Evolutionary conservation across 1,140 invertebrate species (phyloP), one percentile per base, ranked within the genome.

Genomic region (Pygmarrhopalites habei): DNA sequence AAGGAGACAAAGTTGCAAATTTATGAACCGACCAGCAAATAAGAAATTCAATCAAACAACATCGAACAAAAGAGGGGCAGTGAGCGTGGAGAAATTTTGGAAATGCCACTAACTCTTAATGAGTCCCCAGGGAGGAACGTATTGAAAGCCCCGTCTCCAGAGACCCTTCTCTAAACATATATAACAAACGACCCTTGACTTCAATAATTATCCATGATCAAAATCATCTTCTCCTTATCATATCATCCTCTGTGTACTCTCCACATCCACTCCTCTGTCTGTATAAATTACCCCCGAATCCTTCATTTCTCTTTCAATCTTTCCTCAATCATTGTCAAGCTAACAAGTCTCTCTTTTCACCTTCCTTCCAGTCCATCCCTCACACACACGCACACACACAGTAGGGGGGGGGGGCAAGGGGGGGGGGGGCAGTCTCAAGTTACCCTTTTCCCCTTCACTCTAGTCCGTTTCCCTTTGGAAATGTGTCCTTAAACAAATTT

Each of bases 111-210:
- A 61, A 62, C 65, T 70, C 53, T 59, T 70, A 65, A 70, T 70
- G 68, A 67, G 65, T 67, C 68, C 60, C 47, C 15, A 23, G 68
- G 59, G 21, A 62, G 12, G 10, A 25, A 35, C 26, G 28, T 35
- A 58, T 53, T 52, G 56, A 44, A 19, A 26, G 7, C 23, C 10
- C 56, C 35, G 58, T 57, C 65, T 64, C 65, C 17, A 19, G 32
- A 53, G 65, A 67, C 55, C 30, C 41, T 49, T 46, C 44, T 56
- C 58, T 57, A 63, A 67, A 63, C 61, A 66, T 66, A 70, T 67
- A 64, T 64, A 64, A 60, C 61, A 69, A 69, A 69, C 65, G 68
- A 69, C 68, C 68, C 68, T 69, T 69, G 68, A 69, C 68, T 66
- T 64, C 44, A 64, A 64, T 64, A 55, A 64, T 64, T 55, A 60